Conservation (phyloP, 1,140 invertebrate species). For the Sogatella furcifera region DNA sequence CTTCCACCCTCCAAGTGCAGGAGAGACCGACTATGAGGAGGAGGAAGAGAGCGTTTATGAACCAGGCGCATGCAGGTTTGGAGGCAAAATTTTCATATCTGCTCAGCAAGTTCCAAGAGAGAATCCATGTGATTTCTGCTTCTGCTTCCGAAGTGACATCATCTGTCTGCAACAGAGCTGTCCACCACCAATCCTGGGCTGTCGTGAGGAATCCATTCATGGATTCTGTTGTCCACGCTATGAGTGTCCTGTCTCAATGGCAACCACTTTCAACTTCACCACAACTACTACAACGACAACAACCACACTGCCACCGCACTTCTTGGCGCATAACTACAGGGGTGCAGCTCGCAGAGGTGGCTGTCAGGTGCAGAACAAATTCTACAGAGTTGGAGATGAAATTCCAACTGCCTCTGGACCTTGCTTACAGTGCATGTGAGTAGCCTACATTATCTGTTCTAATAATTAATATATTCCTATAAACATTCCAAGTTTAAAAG, state of each 20-base stretch:
- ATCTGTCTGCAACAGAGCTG: constrained; percentile 92
- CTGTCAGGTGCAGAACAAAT: constrained; percentile 70
- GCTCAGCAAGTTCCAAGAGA: constrained; percentile 89
- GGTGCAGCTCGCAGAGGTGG: constrained; percentile 59
- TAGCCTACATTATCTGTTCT: neutral
- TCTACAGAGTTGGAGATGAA: constrained; percentile 71
- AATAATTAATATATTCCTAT: too few species aligned
- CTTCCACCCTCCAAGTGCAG: constrained; percentile 27
- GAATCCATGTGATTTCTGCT: constrained; percentile 92
- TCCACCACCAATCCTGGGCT: constrained; percentile 81
- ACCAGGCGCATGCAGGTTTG: constrained; percentile 80
- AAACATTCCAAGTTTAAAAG: too few species aligned
- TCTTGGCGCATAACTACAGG: constrained; percentile 63
- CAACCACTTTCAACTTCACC: constrained; percentile 61
- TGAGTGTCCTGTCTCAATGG: constrained; percentile 82
- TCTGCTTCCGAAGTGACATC: constrained; percentile 92
- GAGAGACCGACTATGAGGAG: constrained; percentile 51
- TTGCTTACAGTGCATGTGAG: constrained; percentile 83
- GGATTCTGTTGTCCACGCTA: constrained; percentile 92
- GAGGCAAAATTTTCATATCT: constrained; percentile 83
- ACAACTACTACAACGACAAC: constrained; percentile 76
- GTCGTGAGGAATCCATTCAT: constrained; percentile 79
- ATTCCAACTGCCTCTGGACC: constrained; percentile 77
- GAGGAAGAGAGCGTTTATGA: constrained; percentile 65
- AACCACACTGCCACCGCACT: constrained; percentile 73